Evolutionary conservation across 1,140 invertebrate genomes (phyloP).

Genomic region (Drosophila mauritiana): DNA sequence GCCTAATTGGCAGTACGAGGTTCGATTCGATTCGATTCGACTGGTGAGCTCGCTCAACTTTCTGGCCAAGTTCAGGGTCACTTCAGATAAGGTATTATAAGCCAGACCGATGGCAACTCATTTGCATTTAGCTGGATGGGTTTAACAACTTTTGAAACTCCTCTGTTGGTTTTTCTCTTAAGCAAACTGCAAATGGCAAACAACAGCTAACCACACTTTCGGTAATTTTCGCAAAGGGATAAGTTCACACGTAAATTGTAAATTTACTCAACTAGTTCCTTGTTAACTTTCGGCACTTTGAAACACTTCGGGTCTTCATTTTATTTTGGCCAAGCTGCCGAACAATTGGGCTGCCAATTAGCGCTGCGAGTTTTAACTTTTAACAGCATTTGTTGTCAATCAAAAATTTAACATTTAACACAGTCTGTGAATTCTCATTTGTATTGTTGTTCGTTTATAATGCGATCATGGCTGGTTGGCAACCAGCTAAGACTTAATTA

Average conservation of each 20-base stretch:
- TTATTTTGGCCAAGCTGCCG: constrained; percentile 23
- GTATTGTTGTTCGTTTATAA: constrained; percentile 4
- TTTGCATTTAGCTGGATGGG: constrained; percentile 45
- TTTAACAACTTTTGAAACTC: constrained; percentile 35
- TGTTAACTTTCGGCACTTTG: constrained; percentile 37
- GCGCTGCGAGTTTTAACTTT: constrained; percentile 4
- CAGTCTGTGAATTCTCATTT: constrained; percentile 12
- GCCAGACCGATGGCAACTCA: constrained; percentile 16
- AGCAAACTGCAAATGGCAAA: constrained; percentile 52
- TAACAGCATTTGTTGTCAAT: constrained; percentile 29
- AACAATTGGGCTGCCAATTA: constrained; percentile 31
- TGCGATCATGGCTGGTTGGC: not conserved
- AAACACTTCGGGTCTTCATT: constrained; percentile 23
- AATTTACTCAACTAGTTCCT: constrained; percentile 41
- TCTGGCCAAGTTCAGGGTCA: constrained; percentile 68
- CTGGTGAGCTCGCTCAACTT: constrained; percentile 7
- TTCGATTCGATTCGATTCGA: not conserved
- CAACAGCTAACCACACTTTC: constrained; percentile 28
- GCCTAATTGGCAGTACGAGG: constrained; percentile 32
- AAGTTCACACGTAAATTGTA: constrained; percentile 40
- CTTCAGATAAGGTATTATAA: constrained; percentile 10
- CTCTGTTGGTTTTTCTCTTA: constrained; percentile 60
- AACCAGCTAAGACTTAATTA: not conserved
- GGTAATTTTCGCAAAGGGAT: constrained; percentile 24
- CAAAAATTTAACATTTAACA: constrained; percentile 53